Percentiles rank a stretch among this genome's conserved stretches.
phyloP scores from a whole-genome alignment of 2,113 vertebrate species.

The Odobenus rosmarus region DNA sequence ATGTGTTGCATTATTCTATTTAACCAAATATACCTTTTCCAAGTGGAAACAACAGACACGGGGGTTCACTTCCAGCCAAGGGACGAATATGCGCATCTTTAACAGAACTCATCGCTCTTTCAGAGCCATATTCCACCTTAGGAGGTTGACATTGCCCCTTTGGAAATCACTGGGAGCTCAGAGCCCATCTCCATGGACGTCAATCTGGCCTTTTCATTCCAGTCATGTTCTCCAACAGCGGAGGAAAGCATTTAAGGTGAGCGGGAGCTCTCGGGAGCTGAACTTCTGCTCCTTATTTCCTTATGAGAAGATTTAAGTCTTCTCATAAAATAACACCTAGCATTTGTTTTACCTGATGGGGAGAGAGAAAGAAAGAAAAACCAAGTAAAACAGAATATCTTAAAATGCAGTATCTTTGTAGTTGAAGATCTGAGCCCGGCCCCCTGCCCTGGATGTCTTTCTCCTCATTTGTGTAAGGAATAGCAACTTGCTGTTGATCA shows the following conservation, averaged over 20 bases:
- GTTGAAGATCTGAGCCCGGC: neutral
- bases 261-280: neutral
- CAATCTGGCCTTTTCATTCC: neutral
- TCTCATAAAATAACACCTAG: conserved; percentile 25
- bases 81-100: neutral
- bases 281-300: conserved; percentile 1
- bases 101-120: neutral
- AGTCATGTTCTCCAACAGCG: neutral
- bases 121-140: neutral
- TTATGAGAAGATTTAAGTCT: neutral
- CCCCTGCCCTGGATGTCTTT: neutral
- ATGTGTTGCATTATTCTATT: conserved; percentile 25
- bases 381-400: neutral
- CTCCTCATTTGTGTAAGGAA: neutral
- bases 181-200: neutral
- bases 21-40: conserved; percentile 46
- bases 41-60: conserved; percentile 12
- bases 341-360: conserved; percentile 29
- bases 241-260: neutral
- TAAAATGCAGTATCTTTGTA: neutral
- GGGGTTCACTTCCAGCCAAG: conserved; percentile 24
- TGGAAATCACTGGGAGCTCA: neutral
- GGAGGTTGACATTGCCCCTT: neutral
- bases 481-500: neutral
- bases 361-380: conserved; percentile 21